These are phyloP conservation scores for Lasioglossum leucozonium DNA, from an alignment of 2,888 invertebrate genomes.

Conservation along the genomic window DNA sequence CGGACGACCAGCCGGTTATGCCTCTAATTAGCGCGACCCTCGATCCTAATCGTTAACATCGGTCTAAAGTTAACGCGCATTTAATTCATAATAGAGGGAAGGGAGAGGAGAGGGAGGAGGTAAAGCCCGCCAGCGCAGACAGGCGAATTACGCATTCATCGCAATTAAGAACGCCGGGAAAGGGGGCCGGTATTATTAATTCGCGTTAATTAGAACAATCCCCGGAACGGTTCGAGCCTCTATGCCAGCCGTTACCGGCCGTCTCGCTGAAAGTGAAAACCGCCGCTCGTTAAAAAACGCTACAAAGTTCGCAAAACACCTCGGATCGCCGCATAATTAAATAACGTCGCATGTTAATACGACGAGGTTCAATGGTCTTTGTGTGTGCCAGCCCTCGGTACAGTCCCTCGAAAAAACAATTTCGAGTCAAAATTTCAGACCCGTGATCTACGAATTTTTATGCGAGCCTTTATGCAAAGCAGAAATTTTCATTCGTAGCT, in stretches of 20 bases:
- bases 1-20: slow-evolving; percentile 43
- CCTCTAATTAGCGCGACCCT: slow-evolving; percentile 63
- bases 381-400: neutral
- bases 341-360: slow-evolving; percentile 23
- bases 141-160: slow-evolving; percentile 45
- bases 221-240: slow-evolving; percentile 20
- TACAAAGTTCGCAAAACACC: slow-evolving; percentile 2
- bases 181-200: slow-evolving; percentile 34
- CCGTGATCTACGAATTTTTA: too few species aligned
- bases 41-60: slow-evolving; percentile 61
- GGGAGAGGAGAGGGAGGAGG: neutral
- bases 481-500: too few species aligned
- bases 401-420: neutral
- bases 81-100: slow-evolving; percentile 62
- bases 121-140: slow-evolving; percentile 27
- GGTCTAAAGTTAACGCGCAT: slow-evolving; percentile 58
- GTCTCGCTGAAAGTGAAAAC: slow-evolving; percentile 28
- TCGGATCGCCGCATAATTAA: neutral
- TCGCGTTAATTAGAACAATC: slow-evolving; percentile 38
- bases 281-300: slow-evolving; percentile 32
- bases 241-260: neutral
- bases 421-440: too few species aligned
- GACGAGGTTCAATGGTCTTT: slow-evolving; percentile 9
- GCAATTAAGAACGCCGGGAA: slow-evolving; percentile 44
- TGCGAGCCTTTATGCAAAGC: too few species aligned